phyloP scores from a whole-genome alignment of 2,888 invertebrate genomes.

The Andrena bicolor region DNA sequence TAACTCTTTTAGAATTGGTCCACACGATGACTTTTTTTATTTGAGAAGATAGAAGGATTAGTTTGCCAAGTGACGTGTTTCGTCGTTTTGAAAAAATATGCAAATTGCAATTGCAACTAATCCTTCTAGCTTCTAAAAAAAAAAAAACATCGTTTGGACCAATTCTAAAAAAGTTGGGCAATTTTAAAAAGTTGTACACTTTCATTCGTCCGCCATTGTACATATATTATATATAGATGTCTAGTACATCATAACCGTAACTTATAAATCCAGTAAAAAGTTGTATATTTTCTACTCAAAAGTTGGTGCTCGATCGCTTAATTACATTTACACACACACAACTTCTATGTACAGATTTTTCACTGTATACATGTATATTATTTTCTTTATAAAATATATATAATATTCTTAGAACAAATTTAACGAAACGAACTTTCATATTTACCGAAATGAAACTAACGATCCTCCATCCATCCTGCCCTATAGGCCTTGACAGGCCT shows the following conservation, averaged over 20 bases:
- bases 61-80: too few species aligned
- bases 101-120: too few species aligned
- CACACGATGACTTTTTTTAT: too few species aligned
- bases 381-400: constrained; percentile 2
- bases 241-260: background rate
- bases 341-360: background rate
- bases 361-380: constrained; percentile 1
- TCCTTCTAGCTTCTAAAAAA: too few species aligned
- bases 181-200: too few species aligned
- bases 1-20: too few species aligned
- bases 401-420: background rate
- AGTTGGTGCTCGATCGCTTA: constrained; percentile 17
- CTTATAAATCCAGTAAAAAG: background rate
- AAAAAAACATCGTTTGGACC: too few species aligned
- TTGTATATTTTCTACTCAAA: background rate
- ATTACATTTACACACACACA: background rate
- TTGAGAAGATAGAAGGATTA: too few species aligned
- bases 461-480: background rate
- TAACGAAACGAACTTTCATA: background rate
- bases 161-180: too few species aligned
- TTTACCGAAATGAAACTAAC: background rate
- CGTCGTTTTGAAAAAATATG: too few species aligned
- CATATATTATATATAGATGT: background rate
- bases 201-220: too few species aligned
- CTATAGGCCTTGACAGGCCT: too few species aligned